These are phyloP conservation scores for Odontomyia ornata DNA, from an alignment of 2,888 invertebrate species.

Conservation along the genomic window DNA sequence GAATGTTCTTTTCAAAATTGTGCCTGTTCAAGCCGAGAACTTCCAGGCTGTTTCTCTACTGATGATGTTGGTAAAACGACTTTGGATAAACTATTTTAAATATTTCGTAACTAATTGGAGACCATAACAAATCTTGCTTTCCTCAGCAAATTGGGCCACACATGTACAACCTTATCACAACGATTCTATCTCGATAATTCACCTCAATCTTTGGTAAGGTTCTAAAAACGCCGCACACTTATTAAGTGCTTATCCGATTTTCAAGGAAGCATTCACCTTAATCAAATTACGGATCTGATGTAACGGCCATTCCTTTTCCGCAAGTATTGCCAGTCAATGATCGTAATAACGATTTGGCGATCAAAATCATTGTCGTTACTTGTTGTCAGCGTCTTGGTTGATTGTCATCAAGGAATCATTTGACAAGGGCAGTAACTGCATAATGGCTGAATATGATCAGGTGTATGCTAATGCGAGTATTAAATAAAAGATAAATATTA, in stretches of 20 bases:
- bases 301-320: neutral
- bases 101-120: no score
- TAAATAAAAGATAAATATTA: constrained; percentile 4
- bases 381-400: neutral
- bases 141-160: no score
- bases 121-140: no score
- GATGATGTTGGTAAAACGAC: no score
- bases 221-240: neutral
- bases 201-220: no score
- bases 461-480: neutral
- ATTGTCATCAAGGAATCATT: neutral
- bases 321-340: neutral
- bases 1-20: no score
- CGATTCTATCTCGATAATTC: no score
- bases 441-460: neutral
- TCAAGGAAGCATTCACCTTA: neutral
- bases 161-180: no score
- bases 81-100: no score
- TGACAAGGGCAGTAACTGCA: neutral
- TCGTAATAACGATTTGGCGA: neutral
- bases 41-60: no score
- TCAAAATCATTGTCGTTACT: neutral
- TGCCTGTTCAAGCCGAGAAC: no score
- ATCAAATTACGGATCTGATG: neutral
- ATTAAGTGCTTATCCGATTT: constrained; percentile 4